phyloP scores from a whole-genome alignment of 2,113 vertebrate species.

The Pomatostomus ruficeps region DNA sequence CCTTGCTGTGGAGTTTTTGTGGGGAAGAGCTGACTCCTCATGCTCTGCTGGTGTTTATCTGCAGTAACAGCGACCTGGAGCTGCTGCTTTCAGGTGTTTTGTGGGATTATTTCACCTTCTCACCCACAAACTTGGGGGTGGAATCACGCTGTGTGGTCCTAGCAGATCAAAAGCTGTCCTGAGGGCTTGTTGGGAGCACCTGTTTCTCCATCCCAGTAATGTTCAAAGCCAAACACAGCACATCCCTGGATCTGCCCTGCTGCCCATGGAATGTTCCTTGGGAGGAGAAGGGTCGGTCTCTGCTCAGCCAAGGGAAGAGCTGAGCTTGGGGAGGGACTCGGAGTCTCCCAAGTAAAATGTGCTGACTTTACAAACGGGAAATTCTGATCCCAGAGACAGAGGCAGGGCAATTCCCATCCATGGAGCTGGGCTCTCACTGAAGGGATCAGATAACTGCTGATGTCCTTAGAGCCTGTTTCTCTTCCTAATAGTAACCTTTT shows the following conservation, averaged over 20 bases:
- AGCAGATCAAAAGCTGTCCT: background rate
- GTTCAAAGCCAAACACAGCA: background rate
- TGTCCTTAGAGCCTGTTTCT: background rate
- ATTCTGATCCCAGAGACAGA: background rate
- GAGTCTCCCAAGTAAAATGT: background rate
- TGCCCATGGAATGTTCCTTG: background rate
- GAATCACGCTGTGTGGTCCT: background rate
- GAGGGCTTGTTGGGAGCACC: rapidly evolving
- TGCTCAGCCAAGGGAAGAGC: background rate
- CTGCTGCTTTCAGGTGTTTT: background rate
- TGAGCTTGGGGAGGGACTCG: background rate
- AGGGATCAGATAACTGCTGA: background rate
- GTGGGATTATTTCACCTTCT: background rate
- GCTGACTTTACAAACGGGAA: background rate
- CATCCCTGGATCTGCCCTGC: background rate
- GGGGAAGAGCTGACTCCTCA: background rate
- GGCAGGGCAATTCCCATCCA: background rate
- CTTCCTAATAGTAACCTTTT: background rate
- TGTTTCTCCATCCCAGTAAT: background rate
- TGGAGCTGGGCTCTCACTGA: background rate
- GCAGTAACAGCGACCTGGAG: background rate
- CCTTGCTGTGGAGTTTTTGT: background rate
- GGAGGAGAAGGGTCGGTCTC: background rate
- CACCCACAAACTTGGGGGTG: background rate
- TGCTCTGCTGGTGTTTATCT: background rate